phyloP scores from a whole-genome alignment of 2,888 invertebrate species.

The Allacma fusca region DNA sequence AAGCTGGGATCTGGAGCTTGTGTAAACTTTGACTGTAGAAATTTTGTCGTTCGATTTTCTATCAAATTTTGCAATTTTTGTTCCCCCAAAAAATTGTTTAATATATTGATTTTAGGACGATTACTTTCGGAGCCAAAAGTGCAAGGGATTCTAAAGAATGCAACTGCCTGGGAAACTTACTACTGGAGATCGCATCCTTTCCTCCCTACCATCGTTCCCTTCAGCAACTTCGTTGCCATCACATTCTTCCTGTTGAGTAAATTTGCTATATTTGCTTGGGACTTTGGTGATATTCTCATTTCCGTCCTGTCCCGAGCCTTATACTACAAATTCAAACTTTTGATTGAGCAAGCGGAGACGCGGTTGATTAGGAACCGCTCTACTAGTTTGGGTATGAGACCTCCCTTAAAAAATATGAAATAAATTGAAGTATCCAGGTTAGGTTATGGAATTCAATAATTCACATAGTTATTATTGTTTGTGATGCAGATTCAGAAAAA shows the following conservation, averaged over 20 bases:
- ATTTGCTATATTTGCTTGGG: slow-evolving; percentile 53
- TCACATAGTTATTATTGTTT: slow-evolving; percentile 20
- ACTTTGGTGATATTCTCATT: slow-evolving; percentile 54
- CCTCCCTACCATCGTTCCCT: slow-evolving; percentile 48
- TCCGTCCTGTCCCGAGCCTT: slow-evolving; percentile 50
- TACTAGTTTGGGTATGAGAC: neutral
- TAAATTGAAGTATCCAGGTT: neutral
- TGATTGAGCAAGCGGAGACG: slow-evolving; percentile 25
- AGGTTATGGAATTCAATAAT: too few species aligned
- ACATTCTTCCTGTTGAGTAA: slow-evolving; percentile 53
- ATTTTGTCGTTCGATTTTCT: too few species aligned
- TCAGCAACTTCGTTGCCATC: slow-evolving; percentile 48
- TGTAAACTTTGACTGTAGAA: too few species aligned
- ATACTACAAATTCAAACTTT: slow-evolving; percentile 50
- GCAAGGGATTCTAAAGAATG: neutral
- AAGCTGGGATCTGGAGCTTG: too few species aligned
- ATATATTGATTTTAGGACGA: slow-evolving; percentile 24
- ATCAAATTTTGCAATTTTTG: too few species aligned
- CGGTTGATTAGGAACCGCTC: neutral
- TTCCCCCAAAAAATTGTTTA: too few species aligned
- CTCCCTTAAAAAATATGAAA: neutral
- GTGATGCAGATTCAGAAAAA: slow-evolving; percentile 44
- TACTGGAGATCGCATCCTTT: slow-evolving; percentile 48
- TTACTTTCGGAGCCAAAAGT: slow-evolving; percentile 22
- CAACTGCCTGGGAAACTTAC: slow-evolving; percentile 48